Base-by-base conservation (phyloP, 2,797 vertebrate species). In the Pseudotriccus pelzelni region DNA sequence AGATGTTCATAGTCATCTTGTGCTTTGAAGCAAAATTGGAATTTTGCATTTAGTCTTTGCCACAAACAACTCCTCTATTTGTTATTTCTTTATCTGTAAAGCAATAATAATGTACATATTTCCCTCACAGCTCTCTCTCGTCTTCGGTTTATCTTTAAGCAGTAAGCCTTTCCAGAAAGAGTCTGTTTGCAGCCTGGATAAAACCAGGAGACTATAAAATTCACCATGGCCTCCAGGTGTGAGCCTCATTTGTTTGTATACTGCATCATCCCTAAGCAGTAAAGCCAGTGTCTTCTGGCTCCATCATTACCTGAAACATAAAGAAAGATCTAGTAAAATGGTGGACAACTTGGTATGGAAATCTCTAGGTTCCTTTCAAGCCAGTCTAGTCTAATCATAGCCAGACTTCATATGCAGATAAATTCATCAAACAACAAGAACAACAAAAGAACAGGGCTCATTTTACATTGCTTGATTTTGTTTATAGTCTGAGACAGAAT, bases 401-500 rank as follows among this genome's bases (percentile, higher is more conserved):
- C 20, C 72, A 90, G 90, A 92, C 30, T 83, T 87, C 49, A 44
- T 60, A 83, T 30, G 72, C 53, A 92, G 89, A 60, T 58, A 79
- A 44, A 27, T 77, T 94, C 89, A 92, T 87, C 86, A 68, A 50
- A 47, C 6, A 68, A 70, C 0, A 66, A 30, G 4, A 46, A 85
- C 50, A 53, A 66, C 15, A 84, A 89, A 30, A 47, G 55, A 78
- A 58, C 6, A 7, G 0, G 0, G 6, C 46, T 96, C 59, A 39
- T 70, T 89, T 92, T 90, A 85, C 56, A 36, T 56, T 56, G 46
- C 47, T 43, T 95, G 70, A 90, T 90, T 92, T 90, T 93, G 93
- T 95, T 97, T 89, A 87, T 32, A 89, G 10, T 70, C 37, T 60
- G 9, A 69, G 91, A 85, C n/a, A 78, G 74, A 90, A 79, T 9